A percentile compares a stretch with the other conserved stretches of the same genome.
Evolutionary conservation across 2,113 vertebrate genomes (phyloP).

Genomic region (Muntiacus muntjak): DNA sequence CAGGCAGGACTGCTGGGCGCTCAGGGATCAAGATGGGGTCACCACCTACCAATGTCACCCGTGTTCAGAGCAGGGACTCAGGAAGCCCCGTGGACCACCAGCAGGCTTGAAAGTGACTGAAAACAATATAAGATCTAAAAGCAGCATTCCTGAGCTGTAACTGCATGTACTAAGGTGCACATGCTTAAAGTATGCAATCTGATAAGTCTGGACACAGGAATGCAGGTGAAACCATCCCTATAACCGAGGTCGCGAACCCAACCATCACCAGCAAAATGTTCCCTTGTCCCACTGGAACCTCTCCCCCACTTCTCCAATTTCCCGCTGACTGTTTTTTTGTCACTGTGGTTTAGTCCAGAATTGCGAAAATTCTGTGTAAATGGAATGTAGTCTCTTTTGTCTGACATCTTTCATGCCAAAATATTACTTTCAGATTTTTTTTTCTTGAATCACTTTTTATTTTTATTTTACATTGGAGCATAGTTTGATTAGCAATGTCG

Average conservation of each 20-base stretch:
- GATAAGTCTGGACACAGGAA: rapidly evolving
- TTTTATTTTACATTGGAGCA: not conserved
- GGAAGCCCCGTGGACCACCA: not conserved
- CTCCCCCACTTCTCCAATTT: not conserved
- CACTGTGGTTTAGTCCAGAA: not conserved
- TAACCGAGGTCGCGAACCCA: rapidly evolving
- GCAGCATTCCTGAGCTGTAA: not conserved
- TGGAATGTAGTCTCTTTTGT: not conserved
- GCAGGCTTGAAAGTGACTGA: not conserved
- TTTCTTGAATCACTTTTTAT: not conserved
- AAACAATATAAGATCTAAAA: not conserved
- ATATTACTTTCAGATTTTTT: not conserved
- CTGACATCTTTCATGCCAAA: not conserved
- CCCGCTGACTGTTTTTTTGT: not conserved
- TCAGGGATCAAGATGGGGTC: not conserved
- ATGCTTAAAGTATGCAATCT: rapidly evolving
- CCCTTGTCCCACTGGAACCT: rapidly evolving
- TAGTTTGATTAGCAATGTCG: not conserved
- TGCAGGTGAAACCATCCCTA: rapidly evolving
- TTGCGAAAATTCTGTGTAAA: not conserved
- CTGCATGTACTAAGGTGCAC: rapidly evolving
- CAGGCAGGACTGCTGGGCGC: not conserved
- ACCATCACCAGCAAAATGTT: rapidly evolving
- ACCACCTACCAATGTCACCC: not conserved
- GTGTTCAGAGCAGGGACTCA: not conserved